Conservation (phyloP, 2,113 vertebrate species). For the Motacilla tschutschensis region DNA sequence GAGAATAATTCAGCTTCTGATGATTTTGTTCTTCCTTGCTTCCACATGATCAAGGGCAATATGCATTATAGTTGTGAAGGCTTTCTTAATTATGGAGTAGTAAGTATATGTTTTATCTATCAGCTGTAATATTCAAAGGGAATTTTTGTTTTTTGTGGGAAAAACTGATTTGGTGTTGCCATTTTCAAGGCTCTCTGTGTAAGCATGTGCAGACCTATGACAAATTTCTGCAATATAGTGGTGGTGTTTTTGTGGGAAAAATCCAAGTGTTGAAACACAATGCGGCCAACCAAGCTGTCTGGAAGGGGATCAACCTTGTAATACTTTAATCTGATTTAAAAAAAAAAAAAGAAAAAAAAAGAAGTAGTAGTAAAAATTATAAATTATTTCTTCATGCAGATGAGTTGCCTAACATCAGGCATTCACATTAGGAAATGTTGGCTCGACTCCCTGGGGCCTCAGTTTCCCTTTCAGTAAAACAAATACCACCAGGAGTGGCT, state of each 20-base stretch:
- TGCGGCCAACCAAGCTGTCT: constrained; percentile 11
- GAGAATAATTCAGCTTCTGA: constrained; percentile 46
- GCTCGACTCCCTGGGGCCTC: neutral
- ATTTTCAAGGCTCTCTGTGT: neutral
- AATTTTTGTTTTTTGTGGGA: neutral
- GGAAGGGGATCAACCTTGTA: constrained; percentile 21
- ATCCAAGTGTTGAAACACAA: neutral
- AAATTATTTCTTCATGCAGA: neutral
- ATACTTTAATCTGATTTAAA: constrained; percentile 23
- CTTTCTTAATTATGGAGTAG: constrained; percentile 24
- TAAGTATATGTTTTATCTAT: constrained; percentile 6
- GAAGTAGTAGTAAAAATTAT: neutral
- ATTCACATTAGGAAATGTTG: neutral
- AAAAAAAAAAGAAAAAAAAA: neutral
- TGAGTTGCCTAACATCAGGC: neutral
- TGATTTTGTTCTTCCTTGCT: constrained; percentile 50
- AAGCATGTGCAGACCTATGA: neutral
- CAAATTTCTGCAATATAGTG: neutral
- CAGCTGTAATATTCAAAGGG: neutral
- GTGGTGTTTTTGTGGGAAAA: constrained; percentile 6
- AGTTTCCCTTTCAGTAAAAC: constrained; percentile 13
- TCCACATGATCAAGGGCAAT: constrained; percentile 31
- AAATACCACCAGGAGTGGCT: neutral
- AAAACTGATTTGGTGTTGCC: neutral
- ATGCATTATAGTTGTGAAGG: neutral